These are phyloP conservation scores for Pemphigus obesinymphae DNA, from an alignment of 1,140 invertebrate genomes.

Conservation along the genomic window DNA sequence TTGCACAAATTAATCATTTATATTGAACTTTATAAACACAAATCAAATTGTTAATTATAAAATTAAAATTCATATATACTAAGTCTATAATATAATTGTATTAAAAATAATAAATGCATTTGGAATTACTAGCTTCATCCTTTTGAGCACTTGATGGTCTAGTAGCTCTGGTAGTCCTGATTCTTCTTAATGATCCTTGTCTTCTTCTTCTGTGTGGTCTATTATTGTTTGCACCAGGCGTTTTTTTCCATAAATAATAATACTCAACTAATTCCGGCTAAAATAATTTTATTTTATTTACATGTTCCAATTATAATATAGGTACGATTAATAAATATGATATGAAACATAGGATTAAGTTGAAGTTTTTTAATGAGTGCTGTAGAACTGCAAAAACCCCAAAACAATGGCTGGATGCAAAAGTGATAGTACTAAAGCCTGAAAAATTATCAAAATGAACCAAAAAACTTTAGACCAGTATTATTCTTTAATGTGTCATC, in stretches of 20 bases:
- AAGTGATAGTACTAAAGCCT: no score
- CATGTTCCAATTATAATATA: not conserved
- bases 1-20: no score
- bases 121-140: conserved; percentile 48
- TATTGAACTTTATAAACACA: not conserved
- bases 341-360: no score
- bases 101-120: not conserved
- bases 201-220: conserved; percentile 79
- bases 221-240: conserved; percentile 94
- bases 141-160: conserved; percentile 62
- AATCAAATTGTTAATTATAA: not conserved
- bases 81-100: not conserved
- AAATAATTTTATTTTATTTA: conserved; percentile 48
- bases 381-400: no score
- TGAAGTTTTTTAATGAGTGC: no score
- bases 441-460: no score
- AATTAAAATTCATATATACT: not conserved
- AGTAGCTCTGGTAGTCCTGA: conserved; percentile 72
- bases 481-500: no score
- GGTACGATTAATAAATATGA: no score
- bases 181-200: conserved; percentile 81
- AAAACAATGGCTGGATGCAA: no score
- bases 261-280: conserved; percentile 94
- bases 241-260: conserved; percentile 99
- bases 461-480: no score